phyloP scores from a whole-genome alignment of 2,888 invertebrate species.

The Chironomus riparius region DNA sequence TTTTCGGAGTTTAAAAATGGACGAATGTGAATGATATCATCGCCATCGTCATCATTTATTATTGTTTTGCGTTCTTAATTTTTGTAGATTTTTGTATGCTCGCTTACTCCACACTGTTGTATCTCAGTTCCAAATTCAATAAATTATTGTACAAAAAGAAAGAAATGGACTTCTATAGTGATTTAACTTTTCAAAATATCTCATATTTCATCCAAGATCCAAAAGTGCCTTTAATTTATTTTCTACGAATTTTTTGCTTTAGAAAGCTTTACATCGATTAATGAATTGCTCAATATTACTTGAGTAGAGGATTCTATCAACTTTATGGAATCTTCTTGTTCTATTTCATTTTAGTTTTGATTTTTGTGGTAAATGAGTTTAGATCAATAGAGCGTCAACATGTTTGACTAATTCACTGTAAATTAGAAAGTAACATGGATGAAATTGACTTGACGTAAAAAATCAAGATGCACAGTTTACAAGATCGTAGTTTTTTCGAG shows the following conservation, averaged over 20 bases:
- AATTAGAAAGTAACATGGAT: no score
- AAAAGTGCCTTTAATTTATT: neutral
- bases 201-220: neutral
- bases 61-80: neutral
- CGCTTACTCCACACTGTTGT: neutral
- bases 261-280: neutral
- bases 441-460: no score
- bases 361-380: no score
- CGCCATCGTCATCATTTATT: neutral
- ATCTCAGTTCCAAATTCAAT: neutral
- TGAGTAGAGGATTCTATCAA: neutral
- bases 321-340: no score
- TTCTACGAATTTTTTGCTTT: neutral
- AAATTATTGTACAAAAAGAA: neutral
- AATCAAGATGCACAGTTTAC: no score
- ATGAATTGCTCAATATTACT: neutral
- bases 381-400: no score
- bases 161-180: neutral
- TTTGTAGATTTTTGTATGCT: neutral
- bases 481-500: no score
- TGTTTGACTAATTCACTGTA: no score
- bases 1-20: constrained; percentile 8
- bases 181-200: constrained; percentile 4
- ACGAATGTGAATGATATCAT: constrained; percentile 22
- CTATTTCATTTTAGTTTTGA: no score